Conservation (phyloP, 2,797 vertebrate genomes). For the Pangasius djambal region DNA sequence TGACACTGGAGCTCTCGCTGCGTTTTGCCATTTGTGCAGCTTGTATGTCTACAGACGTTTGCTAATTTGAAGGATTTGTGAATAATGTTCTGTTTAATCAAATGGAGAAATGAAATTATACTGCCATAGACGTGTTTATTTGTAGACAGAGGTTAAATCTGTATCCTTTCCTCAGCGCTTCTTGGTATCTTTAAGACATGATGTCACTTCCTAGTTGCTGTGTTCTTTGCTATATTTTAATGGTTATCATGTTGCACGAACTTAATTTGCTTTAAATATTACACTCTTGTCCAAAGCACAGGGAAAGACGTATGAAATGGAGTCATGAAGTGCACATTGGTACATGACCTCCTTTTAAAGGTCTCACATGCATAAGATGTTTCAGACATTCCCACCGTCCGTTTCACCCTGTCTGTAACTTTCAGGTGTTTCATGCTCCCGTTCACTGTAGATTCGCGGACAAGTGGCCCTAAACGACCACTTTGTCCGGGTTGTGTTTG, state of each 20-base stretch:
- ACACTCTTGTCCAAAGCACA: neutral
- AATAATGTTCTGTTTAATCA: neutral
- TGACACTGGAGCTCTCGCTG: neutral
- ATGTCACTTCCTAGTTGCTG: conserved; percentile 4
- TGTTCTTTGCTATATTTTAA: conserved; percentile 35
- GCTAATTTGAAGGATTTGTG: neutral
- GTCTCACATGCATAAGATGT: neutral
- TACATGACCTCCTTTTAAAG: conserved; percentile 25
- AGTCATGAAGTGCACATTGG: neutral
- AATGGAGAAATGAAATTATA: neutral
- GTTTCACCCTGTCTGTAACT: neutral
- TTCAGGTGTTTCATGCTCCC: conserved; percentile 6
- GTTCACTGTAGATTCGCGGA: neutral
- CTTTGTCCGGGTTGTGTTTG: neutral
- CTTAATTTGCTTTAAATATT: neutral
- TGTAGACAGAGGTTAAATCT: neutral
- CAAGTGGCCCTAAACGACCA: neutral
- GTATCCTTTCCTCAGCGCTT: neutral
- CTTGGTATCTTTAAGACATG: conserved; percentile 1
- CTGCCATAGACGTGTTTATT: neutral
- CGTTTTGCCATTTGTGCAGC: neutral
- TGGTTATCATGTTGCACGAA: neutral
- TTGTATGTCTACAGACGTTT: neutral
- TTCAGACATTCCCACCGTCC: neutral
- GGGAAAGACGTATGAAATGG: neutral